A percentile compares a stretch with the other conserved stretches of the same genome.
phyloP scores from a whole-genome alignment of 2,113 vertebrate species.

The Scolopax mira region DNA sequence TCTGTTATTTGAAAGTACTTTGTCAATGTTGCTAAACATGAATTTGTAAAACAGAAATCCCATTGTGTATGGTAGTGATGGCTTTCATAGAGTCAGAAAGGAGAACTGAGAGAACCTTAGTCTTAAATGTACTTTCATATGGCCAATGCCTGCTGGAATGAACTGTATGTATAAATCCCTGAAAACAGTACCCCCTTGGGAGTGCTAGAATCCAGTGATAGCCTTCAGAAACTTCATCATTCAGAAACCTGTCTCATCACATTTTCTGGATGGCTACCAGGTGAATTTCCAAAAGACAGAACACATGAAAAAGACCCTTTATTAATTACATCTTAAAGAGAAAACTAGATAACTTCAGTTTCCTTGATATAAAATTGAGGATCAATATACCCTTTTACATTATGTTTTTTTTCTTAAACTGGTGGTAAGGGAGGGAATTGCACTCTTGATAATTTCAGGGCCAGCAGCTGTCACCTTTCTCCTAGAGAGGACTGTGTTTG shows the following conservation, averaged over 20 bases:
- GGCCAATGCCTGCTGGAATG: not conserved
- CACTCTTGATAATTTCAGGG: not conserved
- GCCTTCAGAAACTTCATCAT: too few species aligned
- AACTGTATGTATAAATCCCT: not conserved
- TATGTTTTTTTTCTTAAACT: not conserved
- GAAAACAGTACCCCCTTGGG: not conserved
- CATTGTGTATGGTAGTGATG: not conserved
- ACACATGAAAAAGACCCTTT: not conserved
- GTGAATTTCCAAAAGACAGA: not conserved
- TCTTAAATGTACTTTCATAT: not conserved
- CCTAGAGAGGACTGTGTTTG: not conserved
- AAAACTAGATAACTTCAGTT: not conserved
- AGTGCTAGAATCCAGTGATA: not conserved
- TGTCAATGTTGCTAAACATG: not conserved
- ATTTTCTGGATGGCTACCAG: not conserved
- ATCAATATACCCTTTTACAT: not conserved
- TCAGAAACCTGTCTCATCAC: not conserved
- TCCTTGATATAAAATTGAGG: not conserved
- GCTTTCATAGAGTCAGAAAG: not conserved
- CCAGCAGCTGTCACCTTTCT: not conserved
- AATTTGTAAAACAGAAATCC: not conserved
- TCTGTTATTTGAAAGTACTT: not conserved
- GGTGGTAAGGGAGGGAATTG: not conserved
- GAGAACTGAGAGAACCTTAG: not conserved
- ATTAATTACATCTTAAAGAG: not conserved